These are phyloP conservation scores for Nylanderia fulva DNA, from an alignment of 1,140 invertebrate species.

Conservation along the genomic window DNA sequence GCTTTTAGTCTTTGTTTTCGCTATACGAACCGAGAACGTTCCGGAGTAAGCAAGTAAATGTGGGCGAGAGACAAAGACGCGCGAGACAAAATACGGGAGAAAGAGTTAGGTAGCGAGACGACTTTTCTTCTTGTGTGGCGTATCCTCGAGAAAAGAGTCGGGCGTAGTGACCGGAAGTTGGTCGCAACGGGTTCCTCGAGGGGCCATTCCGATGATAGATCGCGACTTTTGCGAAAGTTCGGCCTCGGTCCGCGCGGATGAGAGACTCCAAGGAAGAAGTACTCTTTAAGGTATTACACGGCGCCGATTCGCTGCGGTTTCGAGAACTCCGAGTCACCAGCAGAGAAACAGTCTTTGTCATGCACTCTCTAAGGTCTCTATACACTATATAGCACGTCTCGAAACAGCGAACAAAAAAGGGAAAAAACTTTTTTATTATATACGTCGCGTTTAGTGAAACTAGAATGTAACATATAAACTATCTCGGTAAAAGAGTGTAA, in stretches of 20 bases:
- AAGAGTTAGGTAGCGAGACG: slow-evolving; percentile 45
- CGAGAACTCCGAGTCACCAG: slow-evolving; percentile 39
- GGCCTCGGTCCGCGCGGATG: slow-evolving; percentile 39
- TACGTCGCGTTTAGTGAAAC: background rate
- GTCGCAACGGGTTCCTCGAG: slow-evolving; percentile 59
- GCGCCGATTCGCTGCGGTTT: slow-evolving; percentile 46
- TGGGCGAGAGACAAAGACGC: slow-evolving; percentile 43
- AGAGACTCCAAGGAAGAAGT: slow-evolving; percentile 42
- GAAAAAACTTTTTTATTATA: background rate
- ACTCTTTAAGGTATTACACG: slow-evolving; percentile 56
- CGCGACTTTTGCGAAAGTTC: slow-evolving; percentile 58
- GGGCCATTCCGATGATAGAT: slow-evolving; percentile 66
- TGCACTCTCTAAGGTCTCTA: background rate
- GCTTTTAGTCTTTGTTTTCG: slow-evolving; percentile 40
- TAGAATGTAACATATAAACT: background rate
- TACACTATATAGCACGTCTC: background rate
- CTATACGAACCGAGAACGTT: slow-evolving; percentile 28
- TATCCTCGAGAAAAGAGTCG: slow-evolving; percentile 43
- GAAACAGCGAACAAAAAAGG: background rate
- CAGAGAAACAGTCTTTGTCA: slow-evolving; percentile 44
- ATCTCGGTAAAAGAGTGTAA: background rate
- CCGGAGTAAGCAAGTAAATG: slow-evolving; percentile 26
- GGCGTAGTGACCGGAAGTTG: slow-evolving; percentile 65
- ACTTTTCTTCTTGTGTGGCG: slow-evolving; percentile 44
- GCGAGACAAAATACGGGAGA: slow-evolving; percentile 48